A percentile compares a stretch with the other conserved stretches of the same genome.
These are phyloP conservation scores for Hyalella azteca DNA, from an alignment of 2,888 invertebrate genomes.

Conservation along the genomic window DNA sequence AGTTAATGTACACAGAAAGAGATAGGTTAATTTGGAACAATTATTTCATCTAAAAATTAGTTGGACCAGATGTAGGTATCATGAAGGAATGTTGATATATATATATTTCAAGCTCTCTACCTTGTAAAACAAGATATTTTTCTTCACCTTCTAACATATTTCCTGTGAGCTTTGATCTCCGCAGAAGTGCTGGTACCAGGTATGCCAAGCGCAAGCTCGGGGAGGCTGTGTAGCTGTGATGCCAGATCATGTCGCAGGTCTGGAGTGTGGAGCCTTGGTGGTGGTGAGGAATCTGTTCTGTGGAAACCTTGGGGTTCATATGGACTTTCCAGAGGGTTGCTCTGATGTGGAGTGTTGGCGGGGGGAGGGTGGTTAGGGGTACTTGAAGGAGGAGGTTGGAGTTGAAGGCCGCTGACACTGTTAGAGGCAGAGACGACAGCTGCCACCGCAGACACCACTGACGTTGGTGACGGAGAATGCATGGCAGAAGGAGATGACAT, in stretches of 20 bases:
- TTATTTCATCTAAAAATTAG: no score
- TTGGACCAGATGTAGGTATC: no score
- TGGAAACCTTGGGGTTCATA: conserved; percentile 58
- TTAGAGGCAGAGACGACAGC: conserved; percentile 27
- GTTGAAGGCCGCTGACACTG: background rate
- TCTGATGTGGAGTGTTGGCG: conserved; percentile 30
- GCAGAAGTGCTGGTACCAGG: conserved; percentile 50
- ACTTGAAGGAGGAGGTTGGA: conserved; percentile 12
- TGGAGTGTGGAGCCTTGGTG: conserved; percentile 18
- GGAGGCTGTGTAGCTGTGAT: conserved; percentile 42
- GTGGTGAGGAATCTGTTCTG: conserved; percentile 43
- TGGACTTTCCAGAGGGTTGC: conserved; percentile 41
- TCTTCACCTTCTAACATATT: conserved; percentile 47
- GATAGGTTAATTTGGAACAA: no score
- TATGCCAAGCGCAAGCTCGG: conserved; percentile 53
- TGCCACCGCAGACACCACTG: conserved; percentile 35
- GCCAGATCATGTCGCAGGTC: conserved; percentile 38
- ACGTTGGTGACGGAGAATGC: conserved; percentile 26
- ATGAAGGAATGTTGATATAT: no score
- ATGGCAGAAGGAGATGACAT: conserved; percentile 8
- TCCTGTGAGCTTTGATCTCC: conserved; percentile 42
- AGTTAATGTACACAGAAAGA: no score
- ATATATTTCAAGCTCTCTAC: no score
- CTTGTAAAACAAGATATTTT: no score
- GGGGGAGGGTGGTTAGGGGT: conserved; percentile 35